Evolutionary conservation across 2,888 invertebrate genomes (phyloP).

Genomic region (Lissocephala sabroskyi): DNA sequence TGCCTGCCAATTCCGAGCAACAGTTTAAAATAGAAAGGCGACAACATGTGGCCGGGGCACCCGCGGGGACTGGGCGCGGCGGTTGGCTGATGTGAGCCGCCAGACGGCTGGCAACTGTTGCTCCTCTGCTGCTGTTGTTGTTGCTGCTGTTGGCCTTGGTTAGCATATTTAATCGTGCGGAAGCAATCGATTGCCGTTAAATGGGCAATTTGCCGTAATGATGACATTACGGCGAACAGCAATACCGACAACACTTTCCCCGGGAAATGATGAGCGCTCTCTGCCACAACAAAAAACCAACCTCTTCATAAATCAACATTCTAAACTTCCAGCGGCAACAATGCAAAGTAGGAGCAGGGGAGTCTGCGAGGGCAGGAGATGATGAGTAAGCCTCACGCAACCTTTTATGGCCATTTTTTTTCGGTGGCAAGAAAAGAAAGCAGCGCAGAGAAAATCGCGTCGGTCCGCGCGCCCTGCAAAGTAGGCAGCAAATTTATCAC

Average conservation of each 20-base stretch:
- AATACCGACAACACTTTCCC: conserved; percentile 6
- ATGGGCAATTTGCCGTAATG: conserved; percentile 61
- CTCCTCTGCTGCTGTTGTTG: conserved; percentile 39
- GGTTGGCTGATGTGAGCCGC: conserved; percentile 1
- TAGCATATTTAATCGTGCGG: conserved; percentile 56
- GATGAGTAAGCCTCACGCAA: conserved; percentile 47
- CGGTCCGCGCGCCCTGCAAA: background rate
- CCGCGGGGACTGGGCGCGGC: conserved; percentile 3
- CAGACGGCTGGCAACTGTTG: conserved; percentile 4
- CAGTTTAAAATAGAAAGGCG: conserved; percentile 49
- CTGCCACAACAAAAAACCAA: background rate
- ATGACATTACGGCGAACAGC: conserved; percentile 42
- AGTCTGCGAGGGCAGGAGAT: too few species aligned
- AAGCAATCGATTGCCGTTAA: conserved; percentile 59
- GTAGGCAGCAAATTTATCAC: conserved; percentile 53
- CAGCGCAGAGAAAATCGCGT: conserved; percentile 23
- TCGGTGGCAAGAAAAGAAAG: background rate
- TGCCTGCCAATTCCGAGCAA: conserved; percentile 33
- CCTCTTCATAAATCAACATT: conserved; percentile 48
- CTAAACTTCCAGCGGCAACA: conserved; percentile 40
- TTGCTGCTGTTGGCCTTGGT: conserved; percentile 24
- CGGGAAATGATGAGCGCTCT: too few species aligned
- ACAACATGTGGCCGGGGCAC: too few species aligned
- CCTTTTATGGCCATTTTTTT: conserved; percentile 20
- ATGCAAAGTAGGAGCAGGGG: too few species aligned